phyloP scores from a whole-genome alignment of 2,113 vertebrate species.

The Rhombomys opimus region DNA sequence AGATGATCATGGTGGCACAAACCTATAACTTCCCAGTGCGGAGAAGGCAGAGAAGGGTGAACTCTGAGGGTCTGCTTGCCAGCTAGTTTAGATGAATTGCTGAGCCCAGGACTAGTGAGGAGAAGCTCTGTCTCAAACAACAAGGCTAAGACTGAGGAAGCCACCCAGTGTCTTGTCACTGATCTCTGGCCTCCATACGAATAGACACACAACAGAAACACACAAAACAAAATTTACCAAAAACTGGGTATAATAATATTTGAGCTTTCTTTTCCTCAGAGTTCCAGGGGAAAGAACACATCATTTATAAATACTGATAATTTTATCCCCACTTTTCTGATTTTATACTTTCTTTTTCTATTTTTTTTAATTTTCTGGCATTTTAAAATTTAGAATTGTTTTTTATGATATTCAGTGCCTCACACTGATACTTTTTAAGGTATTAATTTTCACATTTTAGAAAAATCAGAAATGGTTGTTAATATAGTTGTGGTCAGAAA shows the following conservation, averaged over 20 bases:
- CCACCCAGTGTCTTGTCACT: background rate
- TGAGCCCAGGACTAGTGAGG: background rate
- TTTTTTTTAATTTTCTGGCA: background rate
- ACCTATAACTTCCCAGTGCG: background rate
- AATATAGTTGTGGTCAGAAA: background rate
- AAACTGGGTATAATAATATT: conserved; percentile 5
- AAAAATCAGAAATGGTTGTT: conserved; percentile 47
- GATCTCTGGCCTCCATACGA: background rate
- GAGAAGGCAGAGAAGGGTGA: background rate
- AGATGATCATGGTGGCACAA: background rate
- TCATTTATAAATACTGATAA: conserved; percentile 26
- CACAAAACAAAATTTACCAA: background rate
- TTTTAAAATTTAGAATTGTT: conserved; percentile 33
- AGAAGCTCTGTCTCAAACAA: background rate
- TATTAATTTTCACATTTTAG: conserved; percentile 20
- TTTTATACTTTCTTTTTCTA: conserved; percentile 24
- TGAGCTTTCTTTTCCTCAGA: background rate
- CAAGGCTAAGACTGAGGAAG: background rate
- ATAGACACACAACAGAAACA: background rate
- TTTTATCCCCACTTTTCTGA: conserved; percentile 36
- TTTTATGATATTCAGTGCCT: conserved; percentile 38
- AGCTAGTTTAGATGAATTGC: background rate
- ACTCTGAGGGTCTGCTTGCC: background rate
- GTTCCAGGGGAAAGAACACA: background rate
- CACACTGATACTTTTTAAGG: conserved; percentile 5